Base-by-base conservation (phyloP, 2,797 vertebrate species). In the Dendrocincla tyrannina region DNA sequence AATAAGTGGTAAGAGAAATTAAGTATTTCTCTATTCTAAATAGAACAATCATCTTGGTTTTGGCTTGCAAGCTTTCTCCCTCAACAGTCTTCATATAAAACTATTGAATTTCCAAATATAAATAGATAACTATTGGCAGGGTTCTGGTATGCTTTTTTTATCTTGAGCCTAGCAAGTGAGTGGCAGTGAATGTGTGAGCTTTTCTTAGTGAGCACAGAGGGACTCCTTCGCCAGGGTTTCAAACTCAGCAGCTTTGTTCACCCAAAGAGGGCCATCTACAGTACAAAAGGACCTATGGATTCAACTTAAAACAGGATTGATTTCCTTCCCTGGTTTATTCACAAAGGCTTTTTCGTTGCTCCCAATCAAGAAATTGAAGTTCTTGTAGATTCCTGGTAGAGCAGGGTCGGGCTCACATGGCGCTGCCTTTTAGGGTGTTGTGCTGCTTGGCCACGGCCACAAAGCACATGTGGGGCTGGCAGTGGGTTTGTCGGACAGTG, bases 51-150 rank as follows among this genome's bases (percentile, higher is more conserved):
- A 0, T 76, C 78, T 94, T 7, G 10, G 63, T 86, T 62, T 67
- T 24, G 10, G n/a, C 14, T 77, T 41, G 53, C 13, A 75, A 59
- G 47, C 23, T 84, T 94, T 91, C 37, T 23, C 13, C n/a, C 18
- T 63, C 9, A 49, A 55, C 64, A 70, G 7, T 41, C 60, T 66
- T 84, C 53, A 44, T 88, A 76, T 30, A 87, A 85, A 95, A 64
- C 60, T 33, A 82, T 25, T 56, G 30, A 56, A 56, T 93, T 91
- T 92, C 70, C 22, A 96, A 76, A 91, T 39, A 69, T 58, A 84
- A 80, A 53, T 72, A 24, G 52, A 39, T 74, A 95, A 95, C 37
- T 91, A 59, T 42, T 92, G 88, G 27, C 75, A 88, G 14, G 4
- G 5, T 88, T 90, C 39, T 94, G 44, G 25, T 69, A 64, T 66